Percentiles rank a stretch among this genome's conserved stretches.
Conservation (phyloP, 2,888 invertebrate species). For the Acronicta leporina region DNA sequence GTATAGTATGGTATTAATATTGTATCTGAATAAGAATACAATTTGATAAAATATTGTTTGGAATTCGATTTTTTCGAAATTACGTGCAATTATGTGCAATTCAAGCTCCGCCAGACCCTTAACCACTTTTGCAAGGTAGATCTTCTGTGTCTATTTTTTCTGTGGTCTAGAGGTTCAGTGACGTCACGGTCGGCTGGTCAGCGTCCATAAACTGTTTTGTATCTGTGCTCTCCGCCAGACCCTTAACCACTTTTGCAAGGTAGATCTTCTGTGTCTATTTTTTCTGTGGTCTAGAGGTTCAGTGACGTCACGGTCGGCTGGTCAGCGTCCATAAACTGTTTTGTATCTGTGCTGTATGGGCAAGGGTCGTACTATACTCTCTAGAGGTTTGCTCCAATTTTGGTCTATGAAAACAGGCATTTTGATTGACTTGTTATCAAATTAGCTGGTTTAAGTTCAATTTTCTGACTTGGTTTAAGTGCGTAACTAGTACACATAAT, state of each 20-base stretch:
- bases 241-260: no score
- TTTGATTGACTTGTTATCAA: conserved; percentile 11
- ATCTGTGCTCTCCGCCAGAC: no score
- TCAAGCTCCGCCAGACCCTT: no score
- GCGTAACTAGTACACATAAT: no score
- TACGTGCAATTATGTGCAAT: no score
- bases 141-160: conserved; percentile 20
- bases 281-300: conserved; percentile 13
- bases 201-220: conserved; percentile 36
- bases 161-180: conserved; percentile 23
- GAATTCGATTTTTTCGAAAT: no score
- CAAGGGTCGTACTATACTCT: conserved; percentile 12
- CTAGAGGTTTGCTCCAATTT: conserved; percentile 12
- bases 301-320: conserved; percentile 46
- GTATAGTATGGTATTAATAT: no score
- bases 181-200: conserved; percentile 45
- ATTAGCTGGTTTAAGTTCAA: not conserved
- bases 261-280: conserved; percentile 21
- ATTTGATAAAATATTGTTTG: no score
- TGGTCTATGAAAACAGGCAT: conserved; percentile 1
- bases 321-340: conserved; percentile 36
- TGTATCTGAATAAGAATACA: no score
- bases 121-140: no score
- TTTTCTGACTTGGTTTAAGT: no score
- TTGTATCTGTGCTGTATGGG: conserved; percentile 20